Evolutionary conservation across 2,113 vertebrate genomes (phyloP).

Genomic region (Sprattus sprattus): DNA sequence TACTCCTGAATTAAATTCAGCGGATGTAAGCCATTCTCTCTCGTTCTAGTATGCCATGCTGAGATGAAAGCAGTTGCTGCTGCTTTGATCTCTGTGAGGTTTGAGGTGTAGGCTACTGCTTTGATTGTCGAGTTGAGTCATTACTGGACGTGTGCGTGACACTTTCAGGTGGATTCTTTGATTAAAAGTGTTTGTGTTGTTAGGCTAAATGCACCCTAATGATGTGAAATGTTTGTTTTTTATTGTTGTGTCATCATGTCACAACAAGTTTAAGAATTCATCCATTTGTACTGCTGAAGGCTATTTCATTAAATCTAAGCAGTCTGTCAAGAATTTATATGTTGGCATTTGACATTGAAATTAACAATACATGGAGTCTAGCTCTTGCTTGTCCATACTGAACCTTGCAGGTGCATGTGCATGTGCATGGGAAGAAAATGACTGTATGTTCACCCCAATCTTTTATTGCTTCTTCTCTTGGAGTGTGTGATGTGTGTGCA

Average conservation of each 20-base stretch:
- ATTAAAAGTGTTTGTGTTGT: background rate
- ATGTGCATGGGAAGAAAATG: background rate
- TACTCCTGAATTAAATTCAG: background rate
- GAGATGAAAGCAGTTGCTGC: background rate
- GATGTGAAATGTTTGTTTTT: background rate
- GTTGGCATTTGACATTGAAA: background rate
- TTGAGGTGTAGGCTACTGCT: background rate
- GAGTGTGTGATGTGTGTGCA: background rate
- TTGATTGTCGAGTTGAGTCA: background rate
- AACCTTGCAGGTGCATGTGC: background rate
- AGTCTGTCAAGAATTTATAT: background rate
- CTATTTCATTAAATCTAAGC: background rate
- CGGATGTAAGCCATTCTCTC: background rate
- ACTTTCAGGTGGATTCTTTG: background rate
- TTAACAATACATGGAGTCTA: background rate
- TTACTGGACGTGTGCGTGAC: background rate
- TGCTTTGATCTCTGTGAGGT: constrained; percentile 7
- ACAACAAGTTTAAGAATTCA: background rate
- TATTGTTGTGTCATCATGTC: background rate
- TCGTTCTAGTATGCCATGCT: background rate
- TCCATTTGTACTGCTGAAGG: background rate
- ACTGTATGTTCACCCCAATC: background rate
- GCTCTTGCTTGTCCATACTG: background rate
- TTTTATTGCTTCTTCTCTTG: background rate
- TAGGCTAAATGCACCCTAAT: background rate